Base-by-base conservation (phyloP, 2,797 vertebrate genomes). In the Synanceia verrucosa region DNA sequence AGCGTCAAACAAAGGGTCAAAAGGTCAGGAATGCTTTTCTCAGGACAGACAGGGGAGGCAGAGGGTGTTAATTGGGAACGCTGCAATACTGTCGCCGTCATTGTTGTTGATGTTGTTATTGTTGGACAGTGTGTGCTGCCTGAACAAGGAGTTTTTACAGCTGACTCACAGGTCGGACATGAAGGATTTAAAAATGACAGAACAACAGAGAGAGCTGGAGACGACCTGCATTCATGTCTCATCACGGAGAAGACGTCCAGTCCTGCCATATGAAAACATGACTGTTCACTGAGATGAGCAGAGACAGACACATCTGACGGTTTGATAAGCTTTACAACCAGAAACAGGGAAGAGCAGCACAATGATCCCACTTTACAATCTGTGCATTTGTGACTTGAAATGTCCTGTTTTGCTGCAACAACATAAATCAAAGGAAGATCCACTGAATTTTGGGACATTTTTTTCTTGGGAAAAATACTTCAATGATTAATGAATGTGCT, bases 21-120 rank as follows among this genome's bases (percentile, higher is more conserved):
- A 88, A 91, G 83, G 84, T 79, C 87, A 86, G 90, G 89, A 88
- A 89, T 90, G 69, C 76, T 81, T 86, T 81, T 81, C 78, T 82
- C 68, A 11, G 67, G 65, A 75, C 78, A 78, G 71, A 81, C 71
- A 61, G 65, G 43, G 74, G 28, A 60, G 37, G 57, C 2, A 5
- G 29, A 14, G 67, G 57, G 70, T 66, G 55, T 72, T 79, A 82
- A 74, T 69, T 81, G 72, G 67, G 51, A 68, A 39, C n/a, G 13
- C 33, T 5, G 51, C 23, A 1, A 50, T 24, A n/a, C n/a, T n/a
- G n/a, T n/a, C n/a, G n/a, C n/a, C n/a, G 53, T 51, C 44, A 41
- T 9, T 37, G 67, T 11, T 26, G 26, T 53, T 78, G 84, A 7
- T 37, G 67, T 11, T 26, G 26, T 53, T 78, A 83, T 81, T 79